These are phyloP conservation scores for Heterodera schachtii DNA, from an alignment of 1,140 invertebrate genomes.

Conservation along the genomic window DNA sequence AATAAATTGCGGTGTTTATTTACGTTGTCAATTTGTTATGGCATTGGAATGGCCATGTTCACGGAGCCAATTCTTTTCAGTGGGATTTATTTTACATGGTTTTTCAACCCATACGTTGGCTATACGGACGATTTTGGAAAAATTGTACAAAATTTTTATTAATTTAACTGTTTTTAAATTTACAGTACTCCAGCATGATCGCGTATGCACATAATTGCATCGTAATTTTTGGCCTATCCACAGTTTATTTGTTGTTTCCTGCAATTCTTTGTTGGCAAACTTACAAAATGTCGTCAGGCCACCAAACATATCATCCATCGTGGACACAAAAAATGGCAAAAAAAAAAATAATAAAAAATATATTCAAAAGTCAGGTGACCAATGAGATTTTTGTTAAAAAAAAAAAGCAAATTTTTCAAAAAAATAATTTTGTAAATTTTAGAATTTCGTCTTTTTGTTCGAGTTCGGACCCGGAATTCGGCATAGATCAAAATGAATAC, in stretches of 20 bases:
- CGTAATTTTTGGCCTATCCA: conserved; percentile 20
- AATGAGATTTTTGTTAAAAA: too few relatives aligned
- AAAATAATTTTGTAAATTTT: too few relatives aligned
- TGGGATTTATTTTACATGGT: conserved; percentile 30
- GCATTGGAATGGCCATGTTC: neutral
- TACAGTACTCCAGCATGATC: neutral
- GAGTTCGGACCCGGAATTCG: too few relatives aligned
- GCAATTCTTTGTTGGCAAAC: neutral
- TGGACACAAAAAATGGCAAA: conserved; percentile 17
- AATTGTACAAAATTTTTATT: neutral
- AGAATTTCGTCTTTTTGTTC: too few relatives aligned
- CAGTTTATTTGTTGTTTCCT: conserved; percentile 13
- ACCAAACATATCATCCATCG: conserved; percentile 11
- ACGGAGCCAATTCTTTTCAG: conserved; percentile 27
- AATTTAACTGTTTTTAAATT: too few relatives aligned
- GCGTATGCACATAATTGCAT: conserved; percentile 15
- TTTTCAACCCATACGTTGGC: conserved; percentile 34
- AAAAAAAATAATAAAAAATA: too few relatives aligned
- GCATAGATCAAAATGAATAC: too few relatives aligned
- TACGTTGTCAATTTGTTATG: neutral
- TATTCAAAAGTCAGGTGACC: too few relatives aligned
- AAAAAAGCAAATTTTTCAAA: too few relatives aligned
- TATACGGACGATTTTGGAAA: conserved; percentile 23
- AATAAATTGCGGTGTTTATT: neutral
- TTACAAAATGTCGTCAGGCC: neutral